Evolutionary conservation across 2,113 vertebrate species (phyloP).

Genomic region (Rynchops niger): DNA sequence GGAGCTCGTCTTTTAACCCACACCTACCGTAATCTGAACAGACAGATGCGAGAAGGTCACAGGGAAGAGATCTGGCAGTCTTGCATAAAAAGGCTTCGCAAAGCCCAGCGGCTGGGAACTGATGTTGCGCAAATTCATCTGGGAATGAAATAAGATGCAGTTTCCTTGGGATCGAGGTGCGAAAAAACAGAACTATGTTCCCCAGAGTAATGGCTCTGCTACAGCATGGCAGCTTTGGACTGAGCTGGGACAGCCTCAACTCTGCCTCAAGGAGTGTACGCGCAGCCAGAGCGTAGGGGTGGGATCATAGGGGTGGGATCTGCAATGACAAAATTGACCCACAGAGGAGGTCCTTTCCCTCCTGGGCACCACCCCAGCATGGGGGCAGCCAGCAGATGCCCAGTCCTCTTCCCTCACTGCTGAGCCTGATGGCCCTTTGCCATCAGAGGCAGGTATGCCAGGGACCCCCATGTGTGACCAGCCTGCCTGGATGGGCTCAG

Average conservation of each 20-base stretch:
- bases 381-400: neutral
- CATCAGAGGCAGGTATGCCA: neutral
- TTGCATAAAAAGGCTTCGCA: neutral
- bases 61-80: neutral
- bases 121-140: neutral
- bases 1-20: neutral
- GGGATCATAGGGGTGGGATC: accelerated
- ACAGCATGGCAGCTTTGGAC: neutral
- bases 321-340: no score
- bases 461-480: neutral
- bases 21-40: neutral
- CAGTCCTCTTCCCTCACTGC: neutral
- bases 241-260: neutral
- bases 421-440: accelerated
- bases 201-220: neutral
- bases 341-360: neutral
- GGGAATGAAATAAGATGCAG: neutral
- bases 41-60: accelerated
- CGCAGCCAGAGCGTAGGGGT: accelerated
- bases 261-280: neutral
- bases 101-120: neutral
- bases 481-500: neutral
- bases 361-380: neutral
- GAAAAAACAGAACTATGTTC: neutral
- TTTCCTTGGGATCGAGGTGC: neutral